Conservation (phyloP, 2,797 vertebrate genomes). For the Enteromius treurensis region DNA sequence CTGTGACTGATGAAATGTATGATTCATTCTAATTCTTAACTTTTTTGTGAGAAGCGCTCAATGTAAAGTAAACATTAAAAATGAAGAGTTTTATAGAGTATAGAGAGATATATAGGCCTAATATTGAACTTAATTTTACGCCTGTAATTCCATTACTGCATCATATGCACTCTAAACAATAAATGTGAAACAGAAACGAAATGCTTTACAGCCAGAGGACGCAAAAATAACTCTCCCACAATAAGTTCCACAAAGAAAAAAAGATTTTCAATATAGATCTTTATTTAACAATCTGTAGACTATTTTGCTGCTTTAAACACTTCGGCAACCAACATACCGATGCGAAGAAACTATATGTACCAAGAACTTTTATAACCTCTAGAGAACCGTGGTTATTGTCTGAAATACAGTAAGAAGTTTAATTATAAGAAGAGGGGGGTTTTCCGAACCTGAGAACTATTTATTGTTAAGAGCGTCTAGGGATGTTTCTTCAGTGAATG, state of each 20-base stretch:
- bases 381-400: background rate
- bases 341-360: background rate
- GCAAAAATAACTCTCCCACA: background rate
- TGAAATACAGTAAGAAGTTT: background rate
- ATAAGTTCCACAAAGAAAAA: no score
- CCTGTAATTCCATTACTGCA: background rate
- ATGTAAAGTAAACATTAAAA: background rate
- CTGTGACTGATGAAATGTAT: background rate
- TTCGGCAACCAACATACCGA: background rate
- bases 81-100: background rate
- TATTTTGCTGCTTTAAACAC: background rate
- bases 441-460: background rate
- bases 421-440: background rate
- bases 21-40: background rate
- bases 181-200: conserved; percentile 7
- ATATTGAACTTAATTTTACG: background rate
- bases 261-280: background rate
- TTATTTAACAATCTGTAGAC: background rate
- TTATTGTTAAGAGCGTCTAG: background rate
- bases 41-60: background rate
- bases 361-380: background rate
- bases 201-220: background rate
- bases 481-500: background rate
- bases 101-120: background rate
- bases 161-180: background rate